Conservation (phyloP, 23 tunicate species). For the Corella eumyota region DNA sequence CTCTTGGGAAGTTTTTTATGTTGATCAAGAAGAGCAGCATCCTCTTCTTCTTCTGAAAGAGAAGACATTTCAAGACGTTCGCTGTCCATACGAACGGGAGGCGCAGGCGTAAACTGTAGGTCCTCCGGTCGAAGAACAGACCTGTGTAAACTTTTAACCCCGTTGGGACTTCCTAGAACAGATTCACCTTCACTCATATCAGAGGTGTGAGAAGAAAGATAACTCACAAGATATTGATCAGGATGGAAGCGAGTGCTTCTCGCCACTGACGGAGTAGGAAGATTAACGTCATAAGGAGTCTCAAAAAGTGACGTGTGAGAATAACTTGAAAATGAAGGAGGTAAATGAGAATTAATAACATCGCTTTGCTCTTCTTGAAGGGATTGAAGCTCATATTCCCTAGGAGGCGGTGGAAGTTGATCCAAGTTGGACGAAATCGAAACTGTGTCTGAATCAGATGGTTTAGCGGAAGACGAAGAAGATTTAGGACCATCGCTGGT, state of each 20-base stretch:
- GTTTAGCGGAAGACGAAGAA: slow-evolving; percentile 18
- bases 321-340: slow-evolving; percentile 18
- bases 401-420: slow-evolving; percentile 39
- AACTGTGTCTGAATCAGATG: slow-evolving; percentile 25
- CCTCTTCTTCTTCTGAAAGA: slow-evolving; percentile 43
- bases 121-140: not conserved
- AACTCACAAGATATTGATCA: slow-evolving; percentile 20
- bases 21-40: no score
- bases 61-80: slow-evolving; percentile 41
- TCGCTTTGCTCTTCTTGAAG: slow-evolving; percentile 26
- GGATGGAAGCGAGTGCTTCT: slow-evolving; percentile 39
- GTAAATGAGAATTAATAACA: slow-evolving; percentile 5
- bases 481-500: slow-evolving; percentile 18
- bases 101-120: slow-evolving; percentile 10
- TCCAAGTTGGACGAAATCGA: slow-evolving; percentile 16
- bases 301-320: slow-evolving; percentile 41
- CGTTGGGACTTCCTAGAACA: slow-evolving; percentile 9
- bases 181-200: slow-evolving; percentile 29
- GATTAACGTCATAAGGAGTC: slow-evolving; percentile 14
- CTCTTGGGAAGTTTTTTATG: no score
- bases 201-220: slow-evolving; percentile 21
- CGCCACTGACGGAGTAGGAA: slow-evolving; percentile 39
- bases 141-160: not conserved
- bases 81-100: slow-evolving; percentile 39
- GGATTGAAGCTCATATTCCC: slow-evolving; percentile 23